These are phyloP conservation scores for honey bee (Apis mellifera) DNA, from an alignment of 1,140 invertebrate species.

Conservation along the genomic window Amel_HAv3.1 CM009934.2:11161001-11161500, in stretches of 20 bases:
- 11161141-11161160: constrained; percentile 64
- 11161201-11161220: constrained; percentile 58
- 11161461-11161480: not conserved
- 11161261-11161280: constrained; percentile 29
- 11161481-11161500: not conserved
- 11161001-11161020: constrained; percentile 24
- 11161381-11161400: not conserved
- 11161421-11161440: no score
- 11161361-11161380: not conserved
- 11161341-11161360: not conserved
- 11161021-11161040: constrained; percentile 39
- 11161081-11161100: constrained; percentile 49
- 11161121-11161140: constrained; percentile 28
- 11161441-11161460: no score
- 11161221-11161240: constrained; percentile 59
- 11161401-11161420: no score
- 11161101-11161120: constrained; percentile 15
- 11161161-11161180: constrained; percentile 40
- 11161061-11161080: constrained; percentile 10
- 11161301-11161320: constrained; percentile 23
- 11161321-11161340: constrained; percentile 25
- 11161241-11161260: constrained; percentile 55
- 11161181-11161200: constrained; percentile 54
- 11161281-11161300: constrained; percentile 31
- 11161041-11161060: constrained; percentile 33